These are phyloP conservation scores for Arion vulgaris DNA, from an alignment of 1,140 invertebrate species.

Conservation along the genomic window DNA sequence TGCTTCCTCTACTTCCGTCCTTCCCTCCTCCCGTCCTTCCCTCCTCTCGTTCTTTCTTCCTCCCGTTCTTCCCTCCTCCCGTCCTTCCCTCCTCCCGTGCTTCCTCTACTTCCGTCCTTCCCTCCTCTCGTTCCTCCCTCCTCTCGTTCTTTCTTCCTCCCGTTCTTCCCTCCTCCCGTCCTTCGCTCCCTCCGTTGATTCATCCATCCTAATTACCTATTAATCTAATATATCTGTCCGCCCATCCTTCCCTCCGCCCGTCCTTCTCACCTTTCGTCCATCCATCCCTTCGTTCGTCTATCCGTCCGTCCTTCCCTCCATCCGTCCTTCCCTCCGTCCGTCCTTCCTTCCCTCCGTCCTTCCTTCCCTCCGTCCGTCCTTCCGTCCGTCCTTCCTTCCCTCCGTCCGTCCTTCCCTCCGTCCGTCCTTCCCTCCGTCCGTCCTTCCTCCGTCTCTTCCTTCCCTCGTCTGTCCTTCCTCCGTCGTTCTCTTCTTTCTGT, in stretches of 20 bases:
- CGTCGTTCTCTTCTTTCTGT: not conserved
- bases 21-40: not conserved
- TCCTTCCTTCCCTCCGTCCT: conserved; percentile 7
- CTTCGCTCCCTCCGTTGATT: not conserved
- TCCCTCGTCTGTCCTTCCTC: not conserved
- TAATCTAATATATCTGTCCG: not conserved
- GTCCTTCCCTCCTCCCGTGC: not conserved
- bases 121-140: too few relatives aligned
- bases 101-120: too few relatives aligned
- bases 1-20: too few relatives aligned
- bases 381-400: not conserved
- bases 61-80: not conserved
- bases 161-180: not conserved
- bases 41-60: not conserved
- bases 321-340: not conserved
- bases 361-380: not conserved
- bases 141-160: not conserved
- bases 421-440: not conserved
- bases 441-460: not conserved
- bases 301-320: too few relatives aligned
- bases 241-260: not conserved
- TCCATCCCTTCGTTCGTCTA: too few relatives aligned
- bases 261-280: not conserved
- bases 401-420: not conserved
- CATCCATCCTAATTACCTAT: not conserved